Percentiles rank a stretch among this genome's conserved stretches.
Conservation (phyloP, 2,888 invertebrate genomes). For the Platerodrilus igneus region DNA sequence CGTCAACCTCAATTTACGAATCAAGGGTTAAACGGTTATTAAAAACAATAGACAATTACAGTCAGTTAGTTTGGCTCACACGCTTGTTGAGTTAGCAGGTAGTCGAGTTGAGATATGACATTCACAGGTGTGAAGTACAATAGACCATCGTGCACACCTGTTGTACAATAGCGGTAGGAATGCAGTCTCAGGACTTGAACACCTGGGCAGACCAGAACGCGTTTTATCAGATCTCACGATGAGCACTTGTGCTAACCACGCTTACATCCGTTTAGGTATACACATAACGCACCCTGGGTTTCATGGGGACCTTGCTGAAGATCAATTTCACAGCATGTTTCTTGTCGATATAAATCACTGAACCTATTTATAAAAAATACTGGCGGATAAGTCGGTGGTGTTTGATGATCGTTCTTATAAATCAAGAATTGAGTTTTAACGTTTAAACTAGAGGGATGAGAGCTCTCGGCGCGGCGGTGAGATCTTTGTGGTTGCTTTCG, state of each 20-base stretch:
- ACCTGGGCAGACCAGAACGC: conserved; percentile 38
- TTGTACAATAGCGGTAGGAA: conserved; percentile 41
- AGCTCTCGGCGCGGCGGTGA: conserved; percentile 15
- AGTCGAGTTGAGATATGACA: conserved; percentile 42
- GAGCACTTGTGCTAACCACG: conserved; percentile 7
- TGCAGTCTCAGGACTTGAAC: conserved; percentile 41
- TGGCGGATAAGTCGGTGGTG: conserved; percentile 6
- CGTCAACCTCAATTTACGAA: too few species aligned
- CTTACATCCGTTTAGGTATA: conserved; percentile 5
- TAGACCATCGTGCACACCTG: conserved; percentile 37
- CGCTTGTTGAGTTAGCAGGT: conserved; percentile 36
- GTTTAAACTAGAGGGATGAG: conserved; percentile 8
- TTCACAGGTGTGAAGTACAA: conserved; percentile 43
- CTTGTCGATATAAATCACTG: conserved; percentile 19
- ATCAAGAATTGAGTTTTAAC: too few species aligned
- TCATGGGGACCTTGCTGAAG: conserved; percentile 9
- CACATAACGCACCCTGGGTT: conserved; percentile 5
- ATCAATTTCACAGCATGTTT: conserved; percentile 21
- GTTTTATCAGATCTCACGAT: conserved; percentile 13
- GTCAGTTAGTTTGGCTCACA: conserved; percentile 22
- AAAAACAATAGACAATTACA: too few species aligned
- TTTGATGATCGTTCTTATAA: conserved; percentile 11
- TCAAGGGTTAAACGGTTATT: too few species aligned
- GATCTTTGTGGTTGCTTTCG: conserved; percentile 15
- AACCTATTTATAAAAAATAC: conserved; percentile 12